These are phyloP conservation scores for Perdix hodgsoniae DNA, from an alignment of 2,797 vertebrate species.

Conservation along the genomic window DNA sequence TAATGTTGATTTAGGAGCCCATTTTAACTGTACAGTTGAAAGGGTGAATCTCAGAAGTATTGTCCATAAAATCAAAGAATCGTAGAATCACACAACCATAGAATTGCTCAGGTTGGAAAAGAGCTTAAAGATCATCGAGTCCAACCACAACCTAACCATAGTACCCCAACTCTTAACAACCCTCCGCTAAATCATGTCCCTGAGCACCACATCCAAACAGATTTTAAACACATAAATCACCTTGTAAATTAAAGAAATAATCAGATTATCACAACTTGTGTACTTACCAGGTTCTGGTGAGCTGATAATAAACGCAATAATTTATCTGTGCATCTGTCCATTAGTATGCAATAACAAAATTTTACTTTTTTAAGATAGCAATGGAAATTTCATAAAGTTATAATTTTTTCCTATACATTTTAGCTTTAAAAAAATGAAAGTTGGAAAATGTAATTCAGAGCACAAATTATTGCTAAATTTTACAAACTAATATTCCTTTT, in stretches of 20 bases:
- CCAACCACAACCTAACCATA: too few species aligned
- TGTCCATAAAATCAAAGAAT: neutral
- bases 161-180: too few species aligned
- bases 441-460: neutral
- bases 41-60: neutral
- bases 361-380: neutral
- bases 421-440: neutral
- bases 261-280: neutral
- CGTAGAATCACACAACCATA: too few species aligned
- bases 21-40: neutral
- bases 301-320: neutral
- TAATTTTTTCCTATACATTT: neutral
- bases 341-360: accelerated
- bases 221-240: neutral
- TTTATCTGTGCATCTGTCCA: neutral
- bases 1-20: neutral
- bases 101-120: too few species aligned
- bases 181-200: too few species aligned
- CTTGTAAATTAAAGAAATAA: neutral
- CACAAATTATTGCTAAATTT: neutral
- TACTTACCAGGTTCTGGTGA: neutral
- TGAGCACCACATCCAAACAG: too few species aligned
- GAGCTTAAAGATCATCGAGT: too few species aligned
- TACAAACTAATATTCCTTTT: neutral
- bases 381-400: neutral